Evolutionary conservation across 2,888 invertebrate species (phyloP).

Genomic region (Drosophila longiperda): DNA sequence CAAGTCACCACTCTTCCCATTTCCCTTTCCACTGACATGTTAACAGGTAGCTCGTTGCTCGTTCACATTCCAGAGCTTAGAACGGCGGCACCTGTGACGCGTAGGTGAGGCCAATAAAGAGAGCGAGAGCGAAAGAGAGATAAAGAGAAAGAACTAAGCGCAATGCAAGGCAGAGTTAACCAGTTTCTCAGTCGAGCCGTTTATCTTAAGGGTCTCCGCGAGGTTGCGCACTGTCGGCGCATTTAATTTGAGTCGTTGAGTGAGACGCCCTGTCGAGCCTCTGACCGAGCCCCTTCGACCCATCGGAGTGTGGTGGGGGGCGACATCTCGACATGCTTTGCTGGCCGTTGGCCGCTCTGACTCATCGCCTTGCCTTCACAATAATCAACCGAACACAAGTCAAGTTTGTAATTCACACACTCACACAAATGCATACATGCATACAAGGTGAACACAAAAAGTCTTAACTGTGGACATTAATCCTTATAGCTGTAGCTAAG

Average conservation of each 20-base stretch:
- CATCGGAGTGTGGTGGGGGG: background rate
- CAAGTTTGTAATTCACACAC: constrained; percentile 17
- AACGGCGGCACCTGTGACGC: constrained; percentile 2
- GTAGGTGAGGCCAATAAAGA: background rate
- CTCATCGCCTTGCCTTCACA: constrained; percentile 38
- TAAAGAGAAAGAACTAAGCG: background rate
- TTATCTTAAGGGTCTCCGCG: constrained; percentile 37
- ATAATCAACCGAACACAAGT: constrained; percentile 18
- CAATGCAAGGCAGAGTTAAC: constrained; percentile 38
- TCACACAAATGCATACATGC: background rate
- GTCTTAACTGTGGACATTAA: constrained; percentile 34
- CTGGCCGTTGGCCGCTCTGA: constrained; percentile 40
- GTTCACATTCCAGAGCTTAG: constrained; percentile 1
- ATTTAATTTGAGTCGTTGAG: constrained; percentile 49
- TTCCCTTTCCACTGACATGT: background rate
- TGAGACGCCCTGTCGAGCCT: constrained; percentile 50
- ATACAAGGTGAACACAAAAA: constrained; percentile 9
- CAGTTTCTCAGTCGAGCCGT: constrained; percentile 32
- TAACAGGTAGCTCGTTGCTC: background rate
- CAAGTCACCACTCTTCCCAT: background rate
- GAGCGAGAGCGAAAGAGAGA: background rate
- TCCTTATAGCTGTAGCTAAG: constrained; percentile 13
- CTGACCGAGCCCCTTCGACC: constrained; percentile 33
- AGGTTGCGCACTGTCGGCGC: constrained; percentile 48
- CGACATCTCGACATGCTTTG: constrained; percentile 56